Base-by-base conservation (phyloP, 2,888 invertebrate genomes). In the Scaptomyza cyrtandrae region DNA sequence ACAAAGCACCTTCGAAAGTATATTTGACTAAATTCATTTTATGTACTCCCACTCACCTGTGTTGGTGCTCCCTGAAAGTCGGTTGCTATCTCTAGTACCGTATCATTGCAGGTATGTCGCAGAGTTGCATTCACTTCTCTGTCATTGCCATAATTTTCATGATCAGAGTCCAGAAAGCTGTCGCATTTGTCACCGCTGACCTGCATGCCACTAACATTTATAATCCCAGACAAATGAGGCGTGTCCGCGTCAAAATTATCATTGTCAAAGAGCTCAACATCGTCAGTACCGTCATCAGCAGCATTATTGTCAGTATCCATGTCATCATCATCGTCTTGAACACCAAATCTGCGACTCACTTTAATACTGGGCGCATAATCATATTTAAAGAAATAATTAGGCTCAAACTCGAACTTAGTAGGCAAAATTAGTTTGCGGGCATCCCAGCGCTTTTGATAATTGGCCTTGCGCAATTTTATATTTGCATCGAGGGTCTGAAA, bases 1-100 rank as follows among this genome's bases (percentile, higher is more conserved):
- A 14, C 7, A 14, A 3, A 14, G 14, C 9, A 13, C 7, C 10
- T 16, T 41, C 6, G 14, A 1, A 48, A 7, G 13, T 3, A 7
- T 2, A 48, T 9, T 14, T 7, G 6, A 16, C 16, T 33, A 5
- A 1, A 39, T 14, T 11, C n/a, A n/a, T 27, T 7, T 0, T 27
- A 7, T 19, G 19, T 13, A 43, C 14, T 0, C 1, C 9, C 16
- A 49, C 74, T 66, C 9, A 75, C 91, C 78, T 91, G 94, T 67
- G 94, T 94, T 0, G 96, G 96, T 2, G 95, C 94, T 46, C 94
- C 94, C 10, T 96, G 93, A 90, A 95, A 93, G 84, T 95, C 93
- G 4, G 93, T 93, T 0, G 93, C 93, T 35, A 92, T 92, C 75
- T 92, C 92, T 11, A 91, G 75, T 5, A 91, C 81, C 0, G 91